Percentiles rank a stretch among this genome's conserved stretches.
phyloP scores from a whole-genome alignment of 2,113 vertebrate genomes.

The Anoura caudifer region DNA sequence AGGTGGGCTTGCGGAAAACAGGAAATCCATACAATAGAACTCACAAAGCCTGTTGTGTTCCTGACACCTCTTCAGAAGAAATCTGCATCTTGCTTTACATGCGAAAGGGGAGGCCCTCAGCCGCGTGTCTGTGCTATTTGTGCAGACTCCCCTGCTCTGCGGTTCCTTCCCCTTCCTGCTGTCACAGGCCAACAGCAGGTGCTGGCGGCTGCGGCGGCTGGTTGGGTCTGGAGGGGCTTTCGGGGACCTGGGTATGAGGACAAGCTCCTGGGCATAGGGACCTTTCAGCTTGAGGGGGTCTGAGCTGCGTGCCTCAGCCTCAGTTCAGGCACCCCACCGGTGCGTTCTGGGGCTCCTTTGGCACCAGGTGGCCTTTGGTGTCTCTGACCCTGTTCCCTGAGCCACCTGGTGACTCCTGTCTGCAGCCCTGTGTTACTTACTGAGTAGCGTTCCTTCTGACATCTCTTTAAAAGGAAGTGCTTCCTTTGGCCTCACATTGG shows the following conservation, averaged over 20 bases:
- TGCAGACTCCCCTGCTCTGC: neutral
- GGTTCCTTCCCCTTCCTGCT: neutral
- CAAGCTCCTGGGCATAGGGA: neutral
- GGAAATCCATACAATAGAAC: neutral
- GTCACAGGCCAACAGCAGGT: neutral
- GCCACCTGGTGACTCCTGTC: neutral
- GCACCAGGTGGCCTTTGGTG: neutral
- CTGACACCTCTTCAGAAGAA: neutral
- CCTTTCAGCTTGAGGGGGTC: neutral
- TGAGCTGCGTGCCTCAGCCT: neutral
- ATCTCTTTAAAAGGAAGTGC: neutral
- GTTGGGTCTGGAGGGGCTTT: neutral
- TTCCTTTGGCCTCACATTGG: neutral
- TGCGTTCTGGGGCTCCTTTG: neutral
- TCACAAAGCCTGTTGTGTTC: neutral
- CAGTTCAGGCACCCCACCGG: too few species aligned
- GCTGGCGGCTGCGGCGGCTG: neutral
- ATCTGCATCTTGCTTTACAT: accelerated
- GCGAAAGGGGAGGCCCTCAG: neutral
- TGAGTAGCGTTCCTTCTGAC: neutral
- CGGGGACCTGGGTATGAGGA: neutral
- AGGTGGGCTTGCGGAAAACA: accelerated
- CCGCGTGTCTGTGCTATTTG: neutral
- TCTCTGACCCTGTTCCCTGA: neutral
- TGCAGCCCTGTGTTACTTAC: neutral